Evolutionary conservation across 2,888 invertebrate genomes (phyloP), one percentile per base, ranked within the genome.

Genomic region (Pilophorus perplexus): DNA sequence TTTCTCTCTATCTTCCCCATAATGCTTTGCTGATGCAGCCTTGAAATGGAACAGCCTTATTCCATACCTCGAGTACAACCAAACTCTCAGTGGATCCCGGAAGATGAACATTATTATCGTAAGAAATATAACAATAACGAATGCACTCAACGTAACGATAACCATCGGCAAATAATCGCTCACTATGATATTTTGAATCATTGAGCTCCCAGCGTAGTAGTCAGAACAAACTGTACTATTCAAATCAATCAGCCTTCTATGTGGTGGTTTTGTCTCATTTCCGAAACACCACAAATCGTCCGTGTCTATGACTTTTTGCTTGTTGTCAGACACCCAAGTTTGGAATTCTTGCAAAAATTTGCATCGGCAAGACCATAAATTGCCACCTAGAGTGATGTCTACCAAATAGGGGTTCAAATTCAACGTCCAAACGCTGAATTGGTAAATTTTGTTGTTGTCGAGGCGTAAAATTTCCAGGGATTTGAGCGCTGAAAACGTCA

Each of bases 341-440:
- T 90, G 89, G 73, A 92, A 80, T 74, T 89, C 74, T 40, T 70
- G 69, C n/a, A 93, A 82, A 79, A 90, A 93, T 76, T 89, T 88
- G 79, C 94, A 94, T 73, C 90, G 87, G 76, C 94, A 94, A 42
- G 89, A 89, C 93, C 93, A 94, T 69, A 86, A 84, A 78, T 94
- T 94, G 73, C 88, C 85, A 12, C 90, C 89, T 66, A 93, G 82
- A 8, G 88, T 86, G 71, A 93, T 78, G 68, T 90, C 88, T 73
- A 83, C 85, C 71, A 92, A 80, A 71, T 85, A 83, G 16, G 83
- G 80, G 75, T 89, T 88, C 76, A 80, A 80, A 14, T 83, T 80
- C 74, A 90, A 82, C 74, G 85, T 87, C 86, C 89, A 89, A 66
- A 93, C 85, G 48, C 89, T 87, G 77, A 90, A 89, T 64, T 85